A percentile compares a stretch with the other conserved stretches of the same genome.
phyloP scores from a whole-genome alignment of 1,140 invertebrate species.

The Drosophila ficusphila region DNA sequence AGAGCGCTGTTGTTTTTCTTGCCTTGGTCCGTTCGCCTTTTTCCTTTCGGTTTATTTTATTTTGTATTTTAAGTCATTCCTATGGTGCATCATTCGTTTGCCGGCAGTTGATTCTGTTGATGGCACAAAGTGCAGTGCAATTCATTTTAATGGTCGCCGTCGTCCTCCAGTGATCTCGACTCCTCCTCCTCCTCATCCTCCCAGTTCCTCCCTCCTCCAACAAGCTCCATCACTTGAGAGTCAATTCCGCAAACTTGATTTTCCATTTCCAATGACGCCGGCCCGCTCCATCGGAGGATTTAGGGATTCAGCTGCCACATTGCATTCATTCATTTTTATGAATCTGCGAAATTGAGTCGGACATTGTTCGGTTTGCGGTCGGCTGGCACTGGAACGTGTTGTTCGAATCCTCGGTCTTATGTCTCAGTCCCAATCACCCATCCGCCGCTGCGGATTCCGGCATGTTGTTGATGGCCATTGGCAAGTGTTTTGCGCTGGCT shows the following conservation, averaged over 20 bases:
- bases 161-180: conserved; percentile 29
- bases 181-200: background rate
- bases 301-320: conserved; percentile 48
- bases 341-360: conserved; percentile 75
- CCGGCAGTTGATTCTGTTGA: conserved; percentile 80
- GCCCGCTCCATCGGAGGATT: conserved; percentile 51
- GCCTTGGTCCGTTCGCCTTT: conserved; percentile 22
- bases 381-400: conserved; percentile 44
- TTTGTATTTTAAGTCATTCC: conserved; percentile 79
- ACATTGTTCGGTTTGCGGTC: conserved; percentile 76
- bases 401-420: conserved; percentile 35
- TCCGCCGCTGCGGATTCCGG: conserved; percentile 3
- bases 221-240: conserved; percentile 75
- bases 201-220: background rate
- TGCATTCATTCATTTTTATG: conserved; percentile 77
- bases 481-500: conserved; percentile 30
- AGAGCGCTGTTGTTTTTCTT: conserved; percentile 13
- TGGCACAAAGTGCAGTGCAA: conserved; percentile 83
- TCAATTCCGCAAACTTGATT: conserved; percentile 83
- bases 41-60: conserved; percentile 67
- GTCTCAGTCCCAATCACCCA: conserved; percentile 43
- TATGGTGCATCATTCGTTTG: conserved; percentile 75
- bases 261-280: conserved; percentile 69
- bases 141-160: conserved; percentile 78
- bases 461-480: conserved; percentile 48